These are phyloP conservation scores for Toxonevra muliebris DNA, from an alignment of 2,888 invertebrate genomes.

Conservation along the genomic window DNA sequence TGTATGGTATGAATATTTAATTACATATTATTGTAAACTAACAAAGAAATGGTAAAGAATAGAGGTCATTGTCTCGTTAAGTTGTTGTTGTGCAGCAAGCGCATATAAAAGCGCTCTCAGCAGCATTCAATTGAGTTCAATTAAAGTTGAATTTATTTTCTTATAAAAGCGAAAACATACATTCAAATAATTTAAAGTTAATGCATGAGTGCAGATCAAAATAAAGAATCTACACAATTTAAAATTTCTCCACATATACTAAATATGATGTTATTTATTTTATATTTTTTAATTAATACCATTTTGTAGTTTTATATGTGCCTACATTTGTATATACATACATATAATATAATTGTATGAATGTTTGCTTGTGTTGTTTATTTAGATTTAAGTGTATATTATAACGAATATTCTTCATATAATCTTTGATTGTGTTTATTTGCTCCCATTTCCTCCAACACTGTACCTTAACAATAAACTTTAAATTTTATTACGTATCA, in stretches of 20 bases:
- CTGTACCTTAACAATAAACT: too few relatives aligned
- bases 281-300: too few relatives aligned
- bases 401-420: background rate
- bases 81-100: background rate
- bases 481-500: too few relatives aligned
- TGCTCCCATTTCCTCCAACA: background rate
- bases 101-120: too few relatives aligned
- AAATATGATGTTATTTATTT: too few relatives aligned
- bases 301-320: too few relatives aligned
- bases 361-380: too few relatives aligned
- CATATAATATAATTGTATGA: background rate
- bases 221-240: slow-evolving; percentile 14
- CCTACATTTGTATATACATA: background rate
- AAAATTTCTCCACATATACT: too few relatives aligned
- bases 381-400: background rate
- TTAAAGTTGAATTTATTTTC: slow-evolving; percentile 33
- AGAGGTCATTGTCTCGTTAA: slow-evolving; percentile 10
- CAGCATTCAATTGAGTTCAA: slow-evolving; percentile 42
- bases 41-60: slow-evolving; percentile 7
- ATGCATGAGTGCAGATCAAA: slow-evolving; percentile 24
- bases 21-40: too few relatives aligned
- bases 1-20: slow-evolving; percentile 78
- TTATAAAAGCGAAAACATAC: background rate
- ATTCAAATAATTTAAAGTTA: background rate
- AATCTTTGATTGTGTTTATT: background rate